Percentiles rank a stretch among this genome's conserved stretches.
phyloP scores from a whole-genome alignment of 2,797 vertebrate genomes.

The Malurus splendens region DNA sequence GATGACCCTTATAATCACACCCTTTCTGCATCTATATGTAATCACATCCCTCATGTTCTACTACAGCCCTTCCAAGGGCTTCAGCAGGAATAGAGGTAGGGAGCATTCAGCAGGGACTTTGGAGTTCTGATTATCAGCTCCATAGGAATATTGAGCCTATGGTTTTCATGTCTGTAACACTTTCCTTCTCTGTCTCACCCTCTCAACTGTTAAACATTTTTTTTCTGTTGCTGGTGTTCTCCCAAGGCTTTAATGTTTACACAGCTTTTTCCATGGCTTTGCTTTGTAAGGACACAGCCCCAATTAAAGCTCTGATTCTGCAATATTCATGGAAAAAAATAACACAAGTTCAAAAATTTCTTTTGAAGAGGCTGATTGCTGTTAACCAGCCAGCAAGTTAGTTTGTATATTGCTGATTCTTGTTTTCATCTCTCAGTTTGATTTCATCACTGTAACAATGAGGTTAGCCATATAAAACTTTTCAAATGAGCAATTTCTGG shows the following conservation, averaged over 20 bases:
- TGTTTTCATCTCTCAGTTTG: conserved; percentile 74
- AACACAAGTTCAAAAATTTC: conserved; percentile 66
- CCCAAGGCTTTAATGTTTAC: conserved; percentile 66
- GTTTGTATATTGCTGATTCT: conserved; percentile 64
- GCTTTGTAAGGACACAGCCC: conserved; percentile 65
- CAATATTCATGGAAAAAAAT: conserved; percentile 49
- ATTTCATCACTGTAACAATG: conserved; percentile 60
- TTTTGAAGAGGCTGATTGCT: conserved; percentile 73
- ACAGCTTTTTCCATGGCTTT: conserved; percentile 70
- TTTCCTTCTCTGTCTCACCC: conserved; percentile 64
- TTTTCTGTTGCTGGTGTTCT: conserved; percentile 58
- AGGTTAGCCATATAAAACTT: conserved; percentile 72
- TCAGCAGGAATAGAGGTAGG: background rate
- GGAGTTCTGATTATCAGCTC: conserved; percentile 50
- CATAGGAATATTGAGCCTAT: conserved; percentile 18
- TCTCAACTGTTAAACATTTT: conserved; percentile 54
- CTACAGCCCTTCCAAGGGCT: background rate
- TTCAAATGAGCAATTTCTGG: conserved; percentile 69
- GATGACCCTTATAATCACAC: background rate
- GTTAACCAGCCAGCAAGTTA: conserved; percentile 69
- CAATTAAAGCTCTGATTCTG: conserved; percentile 71
- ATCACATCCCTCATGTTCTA: background rate
- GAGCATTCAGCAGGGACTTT: conserved; percentile 19
- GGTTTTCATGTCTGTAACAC: conserved; percentile 64
- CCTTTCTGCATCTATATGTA: background rate